A percentile compares a stretch with the other conserved stretches of the same genome.
phyloP scores from a whole-genome alignment of 2,888 invertebrate species.

The Sclerodermus sp. region DNA sequence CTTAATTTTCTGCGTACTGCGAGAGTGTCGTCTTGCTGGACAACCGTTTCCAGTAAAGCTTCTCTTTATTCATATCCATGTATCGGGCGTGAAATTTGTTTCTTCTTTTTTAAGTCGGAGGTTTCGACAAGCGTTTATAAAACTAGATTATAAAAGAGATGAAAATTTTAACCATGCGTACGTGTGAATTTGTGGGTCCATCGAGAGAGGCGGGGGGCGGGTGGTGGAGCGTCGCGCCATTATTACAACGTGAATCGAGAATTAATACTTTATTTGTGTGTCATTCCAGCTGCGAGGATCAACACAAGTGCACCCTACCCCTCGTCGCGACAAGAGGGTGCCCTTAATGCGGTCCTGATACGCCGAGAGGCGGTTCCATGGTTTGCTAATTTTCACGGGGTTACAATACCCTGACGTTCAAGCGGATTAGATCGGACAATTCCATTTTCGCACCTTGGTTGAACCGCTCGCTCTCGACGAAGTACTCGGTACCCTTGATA shows the following conservation, averaged over 20 bases:
- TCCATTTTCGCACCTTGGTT: conserved; percentile 38
- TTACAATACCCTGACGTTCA: conserved; percentile 38
- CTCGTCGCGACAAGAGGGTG: conserved; percentile 30
- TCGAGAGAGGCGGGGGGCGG: too few species aligned
- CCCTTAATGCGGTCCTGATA: conserved; percentile 38
- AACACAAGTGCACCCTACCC: conserved; percentile 46
- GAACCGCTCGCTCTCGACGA: conserved; percentile 6
- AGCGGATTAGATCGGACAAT: conserved; percentile 44
- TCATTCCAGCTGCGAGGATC: conserved; percentile 55
- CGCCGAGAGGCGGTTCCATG: conserved; percentile 37
- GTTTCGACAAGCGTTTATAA: too few species aligned
- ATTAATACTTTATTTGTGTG: conserved; percentile 54
- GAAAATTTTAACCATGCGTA: too few species aligned
- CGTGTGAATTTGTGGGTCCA: too few species aligned
- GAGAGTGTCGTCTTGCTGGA: too few species aligned
- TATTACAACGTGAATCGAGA: conserved; percentile 40
- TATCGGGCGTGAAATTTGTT: too few species aligned
- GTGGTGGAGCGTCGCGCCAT: conserved; percentile 11
- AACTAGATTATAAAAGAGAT: too few species aligned
- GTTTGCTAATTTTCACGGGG: conserved; percentile 51
- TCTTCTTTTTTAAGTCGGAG: too few species aligned
- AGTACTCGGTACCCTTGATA: not conserved
- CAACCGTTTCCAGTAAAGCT: too few species aligned
- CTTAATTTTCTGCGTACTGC: too few species aligned
- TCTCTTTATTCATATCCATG: too few species aligned